phyloP scores from a whole-genome alignment of 2,888 invertebrate species.

The Caenorhabditis uteleia region DNA sequence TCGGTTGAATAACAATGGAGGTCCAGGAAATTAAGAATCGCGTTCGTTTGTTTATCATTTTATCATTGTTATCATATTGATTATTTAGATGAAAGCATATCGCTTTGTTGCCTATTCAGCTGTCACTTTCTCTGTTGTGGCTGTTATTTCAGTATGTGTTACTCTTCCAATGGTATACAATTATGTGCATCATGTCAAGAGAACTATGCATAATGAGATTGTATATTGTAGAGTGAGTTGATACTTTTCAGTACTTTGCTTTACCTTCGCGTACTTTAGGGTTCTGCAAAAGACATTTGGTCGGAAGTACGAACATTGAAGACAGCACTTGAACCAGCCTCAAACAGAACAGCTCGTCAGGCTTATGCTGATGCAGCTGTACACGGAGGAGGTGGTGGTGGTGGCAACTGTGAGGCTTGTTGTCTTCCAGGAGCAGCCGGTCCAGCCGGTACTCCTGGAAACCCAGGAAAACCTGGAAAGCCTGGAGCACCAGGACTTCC shows the following conservation, averaged over 20 bases:
- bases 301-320: conserved; percentile 48
- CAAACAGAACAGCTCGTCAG: conserved; percentile 44
- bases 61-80: background rate
- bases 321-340: conserved; percentile 17
- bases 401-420: conserved; percentile 31
- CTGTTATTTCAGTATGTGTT: conserved; percentile 40
- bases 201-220: conserved; percentile 65
- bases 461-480: conserved; percentile 54
- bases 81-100: conserved; percentile 36
- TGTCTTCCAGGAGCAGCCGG: conserved; percentile 49
- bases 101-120: conserved; percentile 48
- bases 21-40: background rate
- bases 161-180: conserved; percentile 69
- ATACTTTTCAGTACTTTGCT: conserved; percentile 3
- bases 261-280: conserved; percentile 27
- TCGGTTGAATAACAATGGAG: background rate
- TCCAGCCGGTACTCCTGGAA: conserved; percentile 48
- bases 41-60: background rate
- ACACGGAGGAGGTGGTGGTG: conserved; percentile 28
- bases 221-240: conserved; percentile 56
- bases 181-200: conserved; percentile 64
- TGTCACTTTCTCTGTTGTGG: conserved; percentile 40
- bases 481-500: conserved; percentile 52
- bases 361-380: conserved; percentile 24
- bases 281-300: conserved; percentile 56